Evolutionary conservation across 2,888 invertebrate genomes (phyloP), one percentile per base, ranked within the genome.

Genomic region (Coecobrya sp.): DNA sequence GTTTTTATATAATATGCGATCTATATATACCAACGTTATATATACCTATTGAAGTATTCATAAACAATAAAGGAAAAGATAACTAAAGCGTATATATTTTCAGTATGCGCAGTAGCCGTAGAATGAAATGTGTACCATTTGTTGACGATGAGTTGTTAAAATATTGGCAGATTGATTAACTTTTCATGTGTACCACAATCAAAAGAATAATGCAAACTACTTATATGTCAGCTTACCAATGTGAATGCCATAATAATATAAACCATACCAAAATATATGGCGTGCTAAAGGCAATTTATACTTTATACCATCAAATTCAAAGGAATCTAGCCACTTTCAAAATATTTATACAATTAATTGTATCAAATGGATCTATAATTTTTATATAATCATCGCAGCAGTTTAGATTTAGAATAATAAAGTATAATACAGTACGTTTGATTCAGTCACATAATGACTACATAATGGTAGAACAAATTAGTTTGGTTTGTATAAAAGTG

Each of bases 1-100:
- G 81, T 81, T 81, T 81, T 81, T 81, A 81, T 81, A 81, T 55
- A 55, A 10, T 16, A 22, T 19, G 36, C 36, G 73, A 73, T 65
- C n/a, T 11, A 36, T 8, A 36, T 8, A 65, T 27, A 65, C 36
- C 36, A 36, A 36, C 36, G 36, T 36, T n/a, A 36, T 36, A 36
- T 36, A 36, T 36, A 7, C 36, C 36, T n/a, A 52, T 52, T 59
- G 1, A 59, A 59, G 59, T 59, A 59, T 59, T 59, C 19, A 19
- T 19, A 59, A 19, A 59, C 3, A 19, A 10, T 3, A 65, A 22
- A 25, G n/a, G 19, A 59, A 19, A 59, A 59, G 19, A 25, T 22
- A 10, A 22, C n/a, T 65, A 25, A 59, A n/a, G 2, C 19, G n/a
- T 59, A 1, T 65, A 11, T 65, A 65, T 65, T 65, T 65, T 65